phyloP scores from a whole-genome alignment of 2,113 vertebrate species.

The Alethe diademata region DNA sequence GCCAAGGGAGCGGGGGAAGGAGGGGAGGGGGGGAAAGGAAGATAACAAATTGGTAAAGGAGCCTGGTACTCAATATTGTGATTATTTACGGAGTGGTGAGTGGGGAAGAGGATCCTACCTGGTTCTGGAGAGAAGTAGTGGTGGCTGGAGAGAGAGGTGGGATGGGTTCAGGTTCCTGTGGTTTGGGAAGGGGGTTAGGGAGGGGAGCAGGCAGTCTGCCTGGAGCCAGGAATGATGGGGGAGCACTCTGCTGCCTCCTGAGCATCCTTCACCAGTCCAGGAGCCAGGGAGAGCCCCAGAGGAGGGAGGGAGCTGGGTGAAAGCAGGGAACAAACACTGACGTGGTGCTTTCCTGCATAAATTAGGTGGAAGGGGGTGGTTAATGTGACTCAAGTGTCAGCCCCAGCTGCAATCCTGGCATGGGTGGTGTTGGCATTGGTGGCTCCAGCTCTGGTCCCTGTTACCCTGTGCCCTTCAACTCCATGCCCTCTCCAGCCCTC shows the following conservation, averaged over 20 bases:
- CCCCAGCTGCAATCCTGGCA: background rate
- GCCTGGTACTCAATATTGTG: background rate
- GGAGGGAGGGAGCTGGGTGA: background rate
- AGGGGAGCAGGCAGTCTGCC: background rate
- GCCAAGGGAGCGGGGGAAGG: constrained; percentile 40
- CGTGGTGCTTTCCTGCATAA: background rate
- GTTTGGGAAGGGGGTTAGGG: background rate
- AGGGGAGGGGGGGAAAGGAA: background rate
- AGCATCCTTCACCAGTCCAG: background rate
- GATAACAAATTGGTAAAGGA: constrained; percentile 24
- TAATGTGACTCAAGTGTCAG: background rate
- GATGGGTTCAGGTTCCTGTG: accelerated
- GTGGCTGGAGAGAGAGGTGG: background rate
- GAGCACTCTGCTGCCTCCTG: background rate
- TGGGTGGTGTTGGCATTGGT: background rate
- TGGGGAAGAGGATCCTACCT: background rate
- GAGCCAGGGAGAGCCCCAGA: background rate
- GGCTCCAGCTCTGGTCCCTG: background rate
- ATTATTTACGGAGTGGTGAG: background rate
- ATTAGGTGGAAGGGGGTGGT: background rate
- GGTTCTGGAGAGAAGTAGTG: background rate
- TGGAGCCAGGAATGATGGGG: background rate
- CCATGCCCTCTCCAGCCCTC: background rate
- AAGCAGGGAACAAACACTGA: background rate
- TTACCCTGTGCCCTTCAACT: background rate